Conservation (phyloP, 2,888 invertebrate genomes). For the Clostera curtula region DNA sequence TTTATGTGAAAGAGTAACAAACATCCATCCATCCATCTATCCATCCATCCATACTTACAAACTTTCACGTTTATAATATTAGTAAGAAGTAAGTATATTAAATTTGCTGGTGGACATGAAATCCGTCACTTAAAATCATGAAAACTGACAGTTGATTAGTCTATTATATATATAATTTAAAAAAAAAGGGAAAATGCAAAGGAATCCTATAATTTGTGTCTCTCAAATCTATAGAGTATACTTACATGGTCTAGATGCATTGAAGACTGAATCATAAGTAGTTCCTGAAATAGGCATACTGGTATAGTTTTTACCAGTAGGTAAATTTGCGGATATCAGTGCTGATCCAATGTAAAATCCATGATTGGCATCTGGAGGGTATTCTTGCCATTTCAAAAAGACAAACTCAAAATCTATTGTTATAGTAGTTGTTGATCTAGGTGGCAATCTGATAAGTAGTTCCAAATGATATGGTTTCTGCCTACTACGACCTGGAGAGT, state of each 20-base stretch:
- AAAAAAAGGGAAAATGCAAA: neutral
- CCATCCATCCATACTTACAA: no score
- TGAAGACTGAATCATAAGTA: slow-evolving; percentile 78
- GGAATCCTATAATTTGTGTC: neutral
- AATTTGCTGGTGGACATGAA: no score
- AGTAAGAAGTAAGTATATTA: no score
- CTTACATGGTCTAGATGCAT: slow-evolving; percentile 76
- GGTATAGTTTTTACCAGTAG: slow-evolving; percentile 86
- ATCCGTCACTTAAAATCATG: no score
- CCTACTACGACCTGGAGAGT: slow-evolving; percentile 87
- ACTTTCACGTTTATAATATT: no score
- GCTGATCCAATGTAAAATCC: slow-evolving; percentile 97
- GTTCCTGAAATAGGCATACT: slow-evolving; percentile 82
- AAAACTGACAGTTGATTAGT: no score
- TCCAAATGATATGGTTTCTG: slow-evolving; percentile 92
- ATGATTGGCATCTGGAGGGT: slow-evolving; percentile 99
- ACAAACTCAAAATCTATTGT: slow-evolving; percentile 94
- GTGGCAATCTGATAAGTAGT: slow-evolving; percentile 84
- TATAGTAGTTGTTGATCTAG: slow-evolving; percentile 85
- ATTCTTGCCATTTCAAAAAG: slow-evolving; percentile 98
- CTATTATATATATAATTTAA: no score
- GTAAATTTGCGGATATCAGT: slow-evolving; percentile 85
- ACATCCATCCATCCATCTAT: no score
- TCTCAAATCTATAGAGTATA: no score
- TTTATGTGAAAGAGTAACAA: no score